A percentile compares a stretch with the other conserved stretches of the same genome.
Evolutionary conservation across 1,140 invertebrate species (phyloP).

Genomic region (Meloidogyne floridensis): DNA sequence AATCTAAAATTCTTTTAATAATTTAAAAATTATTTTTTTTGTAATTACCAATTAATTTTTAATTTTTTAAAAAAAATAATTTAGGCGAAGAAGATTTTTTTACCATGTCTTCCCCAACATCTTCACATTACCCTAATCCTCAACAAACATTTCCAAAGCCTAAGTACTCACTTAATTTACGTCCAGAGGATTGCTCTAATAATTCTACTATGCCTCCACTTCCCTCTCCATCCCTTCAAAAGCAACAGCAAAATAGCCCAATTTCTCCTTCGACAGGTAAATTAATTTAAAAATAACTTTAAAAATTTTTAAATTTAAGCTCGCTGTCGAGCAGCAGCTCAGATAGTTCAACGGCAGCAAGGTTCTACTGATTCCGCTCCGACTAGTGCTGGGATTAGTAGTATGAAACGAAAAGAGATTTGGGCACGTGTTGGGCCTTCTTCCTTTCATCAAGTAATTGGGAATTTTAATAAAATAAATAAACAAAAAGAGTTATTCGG

Average conservation of each 20-base stretch:
- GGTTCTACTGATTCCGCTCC: conserved; percentile 27
- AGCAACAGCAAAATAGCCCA: not conserved
- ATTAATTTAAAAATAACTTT: not conserved
- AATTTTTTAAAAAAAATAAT: not conserved
- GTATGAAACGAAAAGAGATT: conserved; percentile 20
- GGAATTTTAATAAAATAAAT: too few species aligned
- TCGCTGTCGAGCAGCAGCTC: not conserved
- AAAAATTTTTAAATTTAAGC: not conserved
- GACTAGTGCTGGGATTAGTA: not conserved
- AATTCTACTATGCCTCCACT: not conserved
- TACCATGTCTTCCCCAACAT: not conserved
- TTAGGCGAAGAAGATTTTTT: not conserved
- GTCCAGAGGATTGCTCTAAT: conserved; percentile 3
- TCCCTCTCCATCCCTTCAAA: too few species aligned
- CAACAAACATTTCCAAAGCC: not conserved
- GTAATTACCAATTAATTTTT: not conserved
- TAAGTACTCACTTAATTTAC: not conserved
- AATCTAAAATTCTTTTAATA: too few species aligned
- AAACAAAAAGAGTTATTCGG: too few species aligned
- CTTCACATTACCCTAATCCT: not conserved
- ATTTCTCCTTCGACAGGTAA: not conserved
- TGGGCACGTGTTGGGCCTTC: conserved; percentile 20
- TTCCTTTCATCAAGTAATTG: conserved; percentile 15
- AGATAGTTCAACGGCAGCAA: conserved; percentile 6
- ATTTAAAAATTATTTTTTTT: too few species aligned